These are phyloP conservation scores for Eristalis tenax DNA, from an alignment of 2,888 invertebrate species.

Conservation along the genomic window DNA sequence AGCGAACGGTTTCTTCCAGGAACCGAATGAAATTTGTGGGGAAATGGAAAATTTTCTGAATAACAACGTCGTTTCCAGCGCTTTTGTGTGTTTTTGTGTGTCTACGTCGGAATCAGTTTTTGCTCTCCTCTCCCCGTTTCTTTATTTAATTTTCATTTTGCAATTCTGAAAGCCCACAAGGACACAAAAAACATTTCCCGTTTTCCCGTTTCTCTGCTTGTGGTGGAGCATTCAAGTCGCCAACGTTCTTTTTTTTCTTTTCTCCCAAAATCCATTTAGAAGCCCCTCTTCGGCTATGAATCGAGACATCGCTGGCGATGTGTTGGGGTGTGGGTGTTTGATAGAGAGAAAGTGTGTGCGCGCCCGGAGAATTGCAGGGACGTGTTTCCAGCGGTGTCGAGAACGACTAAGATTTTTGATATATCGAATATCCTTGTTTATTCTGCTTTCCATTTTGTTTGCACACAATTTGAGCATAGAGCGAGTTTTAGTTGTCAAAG, in stretches of 20 bases:
- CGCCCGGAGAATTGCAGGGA: constrained; percentile 28
- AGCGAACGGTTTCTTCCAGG: constrained; percentile 45
- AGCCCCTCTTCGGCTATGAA: constrained; percentile 6
- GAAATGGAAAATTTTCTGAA: constrained; percentile 70
- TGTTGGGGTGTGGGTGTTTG: constrained; percentile 10
- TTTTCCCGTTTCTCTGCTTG: constrained; percentile 25
- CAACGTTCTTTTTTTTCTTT: constrained; percentile 15
- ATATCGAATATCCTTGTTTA: constrained; percentile 72
- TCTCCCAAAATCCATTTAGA: constrained; percentile 53
- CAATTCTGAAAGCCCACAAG: constrained; percentile 66
- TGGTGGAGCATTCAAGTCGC: constrained; percentile 45
- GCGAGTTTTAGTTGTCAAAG: constrained; percentile 69
- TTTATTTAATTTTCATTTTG: constrained; percentile 68
- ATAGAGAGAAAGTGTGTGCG: not conserved
- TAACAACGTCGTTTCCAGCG: constrained; percentile 62
- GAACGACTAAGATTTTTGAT: constrained; percentile 60
- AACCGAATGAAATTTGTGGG: constrained; percentile 56
- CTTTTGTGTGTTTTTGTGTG: constrained; percentile 54
- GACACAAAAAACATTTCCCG: constrained; percentile 45
- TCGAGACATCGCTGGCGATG: constrained; percentile 39
- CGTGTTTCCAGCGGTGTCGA: constrained; percentile 53
- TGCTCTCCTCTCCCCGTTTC: constrained; percentile 16
- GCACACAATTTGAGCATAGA: constrained; percentile 69
- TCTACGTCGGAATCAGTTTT: constrained; percentile 27
- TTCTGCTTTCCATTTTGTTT: constrained; percentile 70